phyloP scores from a whole-genome alignment of 2,888 invertebrate species.

The Campaea margaritaria region DNA sequence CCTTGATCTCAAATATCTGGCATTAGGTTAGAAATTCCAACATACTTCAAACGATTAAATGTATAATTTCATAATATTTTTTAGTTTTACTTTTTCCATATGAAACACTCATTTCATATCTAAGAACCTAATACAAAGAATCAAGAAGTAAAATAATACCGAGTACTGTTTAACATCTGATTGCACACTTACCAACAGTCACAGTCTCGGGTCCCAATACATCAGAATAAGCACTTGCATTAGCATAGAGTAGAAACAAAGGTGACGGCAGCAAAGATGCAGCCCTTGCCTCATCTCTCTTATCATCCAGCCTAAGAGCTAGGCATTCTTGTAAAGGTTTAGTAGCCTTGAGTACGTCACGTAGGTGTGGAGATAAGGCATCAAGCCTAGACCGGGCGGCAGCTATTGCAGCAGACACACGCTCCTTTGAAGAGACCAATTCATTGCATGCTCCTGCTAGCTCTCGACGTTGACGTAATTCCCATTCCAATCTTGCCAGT shows the following conservation, averaged over 20 bases:
- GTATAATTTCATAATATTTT: no score
- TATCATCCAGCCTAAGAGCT: constrained; percentile 91
- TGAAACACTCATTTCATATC: no score
- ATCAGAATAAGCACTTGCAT: constrained; percentile 92
- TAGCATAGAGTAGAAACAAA: constrained; percentile 94
- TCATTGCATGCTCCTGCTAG: constrained; percentile 91
- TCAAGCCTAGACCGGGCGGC: constrained; percentile 91
- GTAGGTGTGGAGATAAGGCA: constrained; percentile 92
- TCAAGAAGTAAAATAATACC: no score
- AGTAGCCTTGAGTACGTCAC: constrained; percentile 87
- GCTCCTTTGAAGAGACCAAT: constrained; percentile 90
- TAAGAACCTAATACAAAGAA: no score
- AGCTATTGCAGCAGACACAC: constrained; percentile 90
- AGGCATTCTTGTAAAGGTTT: constrained; percentile 96
- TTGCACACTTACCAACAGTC: constrained; percentile 68
- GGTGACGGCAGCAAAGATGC: constrained; percentile 92
- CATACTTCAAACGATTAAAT: no score
- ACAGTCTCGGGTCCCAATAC: constrained; percentile 86
- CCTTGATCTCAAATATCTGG: no score
- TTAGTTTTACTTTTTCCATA: no score
- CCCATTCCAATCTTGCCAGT: constrained; percentile 95
- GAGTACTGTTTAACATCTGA: not conserved
- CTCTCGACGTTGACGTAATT: constrained; percentile 94
- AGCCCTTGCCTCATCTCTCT: constrained; percentile 90
- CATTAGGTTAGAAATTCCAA: no score